Evolutionary conservation across 2,113 vertebrate species (phyloP).

Genomic region (Barbus barbus): DNA sequence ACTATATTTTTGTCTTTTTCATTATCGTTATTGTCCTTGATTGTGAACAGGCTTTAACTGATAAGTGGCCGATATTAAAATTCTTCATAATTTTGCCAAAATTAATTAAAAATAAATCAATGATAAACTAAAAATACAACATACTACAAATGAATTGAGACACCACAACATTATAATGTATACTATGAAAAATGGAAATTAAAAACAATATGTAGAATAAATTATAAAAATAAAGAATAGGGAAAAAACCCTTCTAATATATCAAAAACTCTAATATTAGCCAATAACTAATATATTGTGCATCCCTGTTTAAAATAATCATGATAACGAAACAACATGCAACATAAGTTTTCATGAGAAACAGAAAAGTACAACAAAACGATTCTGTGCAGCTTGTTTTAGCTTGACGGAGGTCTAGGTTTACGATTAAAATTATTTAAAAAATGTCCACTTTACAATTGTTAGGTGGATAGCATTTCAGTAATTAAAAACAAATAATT

Average conservation of each 20-base stretch:
- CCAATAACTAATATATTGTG: neutral
- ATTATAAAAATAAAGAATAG: too few relatives aligned
- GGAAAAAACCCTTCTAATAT: neutral
- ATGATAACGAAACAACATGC: neutral
- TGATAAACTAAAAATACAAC: neutral
- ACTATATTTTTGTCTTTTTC: too few relatives aligned
- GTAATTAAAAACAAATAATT: conserved; percentile 79
- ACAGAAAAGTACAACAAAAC: neutral
- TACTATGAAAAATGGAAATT: too few relatives aligned
- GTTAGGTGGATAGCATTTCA: conserved; percentile 60
- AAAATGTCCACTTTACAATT: conserved; percentile 61
- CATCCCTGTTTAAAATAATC: neutral
- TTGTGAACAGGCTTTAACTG: neutral
- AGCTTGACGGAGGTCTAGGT: conserved; percentile 52
- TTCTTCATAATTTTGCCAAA: neutral
- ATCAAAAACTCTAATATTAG: too few relatives aligned
- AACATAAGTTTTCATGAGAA: neutral
- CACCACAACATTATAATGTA: neutral
- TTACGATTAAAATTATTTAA: conserved; percentile 60
- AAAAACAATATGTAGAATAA: too few relatives aligned
- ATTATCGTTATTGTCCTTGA: neutral
- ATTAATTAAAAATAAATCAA: neutral
- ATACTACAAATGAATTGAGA: neutral
- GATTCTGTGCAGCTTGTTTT: neutral
- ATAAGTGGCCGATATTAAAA: neutral